A percentile compares a stretch with the other conserved stretches of the same genome.
These are phyloP conservation scores for Sinhomidia bicolor DNA, from an alignment of 2,888 invertebrate species.

Conservation along the genomic window DNA sequence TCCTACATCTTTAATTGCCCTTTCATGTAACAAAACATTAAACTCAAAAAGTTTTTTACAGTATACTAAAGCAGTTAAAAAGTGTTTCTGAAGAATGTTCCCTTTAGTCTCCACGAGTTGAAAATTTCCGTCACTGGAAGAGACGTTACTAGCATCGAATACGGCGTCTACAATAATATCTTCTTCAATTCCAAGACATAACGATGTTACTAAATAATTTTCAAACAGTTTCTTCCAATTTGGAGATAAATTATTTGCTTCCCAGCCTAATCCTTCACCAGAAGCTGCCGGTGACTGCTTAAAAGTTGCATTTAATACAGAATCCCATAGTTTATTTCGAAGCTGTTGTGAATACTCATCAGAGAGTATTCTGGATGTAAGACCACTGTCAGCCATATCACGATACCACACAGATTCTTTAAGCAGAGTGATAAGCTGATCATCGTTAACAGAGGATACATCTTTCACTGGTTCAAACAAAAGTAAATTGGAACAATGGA, in stretches of 20 bases:
- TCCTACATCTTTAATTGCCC: constrained; percentile 73
- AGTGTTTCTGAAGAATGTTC: constrained; percentile 73
- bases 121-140: constrained; percentile 32
- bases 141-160: constrained; percentile 62
- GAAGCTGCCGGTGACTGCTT: background rate
- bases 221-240: constrained; percentile 36
- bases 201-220: constrained; percentile 45
- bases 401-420: constrained; percentile 39
- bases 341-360: background rate
- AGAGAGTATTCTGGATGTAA: background rate
- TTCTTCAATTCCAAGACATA: constrained; percentile 52
- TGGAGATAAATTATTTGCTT: background rate
- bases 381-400: constrained; percentile 34
- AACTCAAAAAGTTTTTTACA: constrained; percentile 69
- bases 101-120: constrained; percentile 74
- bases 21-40: constrained; percentile 41
- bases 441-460: background rate
- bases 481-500: background rate
- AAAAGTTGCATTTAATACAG: constrained; percentile 18
- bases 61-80: constrained; percentile 62
- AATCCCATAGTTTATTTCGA: constrained; percentile 12
- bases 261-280: background rate
- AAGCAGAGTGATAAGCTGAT: background rate
- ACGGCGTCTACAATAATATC: constrained; percentile 38
- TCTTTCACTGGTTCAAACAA: constrained; percentile 28